These are phyloP conservation scores for Euura lappo DNA, from an alignment of 1,140 invertebrate genomes.

Conservation along the genomic window DNA sequence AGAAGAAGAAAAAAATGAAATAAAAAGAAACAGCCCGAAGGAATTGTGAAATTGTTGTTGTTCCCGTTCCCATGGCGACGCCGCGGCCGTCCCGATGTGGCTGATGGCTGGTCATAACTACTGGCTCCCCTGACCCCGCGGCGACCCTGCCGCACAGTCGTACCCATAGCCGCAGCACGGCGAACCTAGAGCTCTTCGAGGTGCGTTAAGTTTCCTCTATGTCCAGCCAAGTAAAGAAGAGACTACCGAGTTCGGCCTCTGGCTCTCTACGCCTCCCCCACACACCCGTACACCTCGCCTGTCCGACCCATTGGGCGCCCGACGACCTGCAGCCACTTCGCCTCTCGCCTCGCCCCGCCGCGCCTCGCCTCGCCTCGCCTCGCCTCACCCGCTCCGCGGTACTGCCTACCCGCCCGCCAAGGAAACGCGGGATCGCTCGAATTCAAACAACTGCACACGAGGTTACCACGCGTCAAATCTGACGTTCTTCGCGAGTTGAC, in stretches of 20 bases:
- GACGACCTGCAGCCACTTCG: constrained; percentile 24
- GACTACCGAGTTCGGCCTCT: constrained; percentile 26
- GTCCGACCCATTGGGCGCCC: constrained; percentile 21
- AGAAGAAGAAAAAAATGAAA: not conserved
- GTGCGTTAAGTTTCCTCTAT: constrained; percentile 48
- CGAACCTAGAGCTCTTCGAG: constrained; percentile 15
- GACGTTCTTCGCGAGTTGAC: constrained; percentile 41
- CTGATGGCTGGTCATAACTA: constrained; percentile 48
- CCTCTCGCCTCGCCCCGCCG: not conserved
- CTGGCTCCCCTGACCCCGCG: constrained; percentile 20
- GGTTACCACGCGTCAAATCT: constrained; percentile 63
- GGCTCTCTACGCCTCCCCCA: not conserved
- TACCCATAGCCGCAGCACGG: not conserved
- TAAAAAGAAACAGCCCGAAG: constrained; percentile 14
- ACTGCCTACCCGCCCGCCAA: constrained; percentile 34
- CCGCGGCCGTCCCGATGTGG: constrained; percentile 40
- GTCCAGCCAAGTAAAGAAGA: constrained; percentile 53
- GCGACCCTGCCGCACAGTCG: not conserved
- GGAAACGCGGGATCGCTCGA: constrained; percentile 62
- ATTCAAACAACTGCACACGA: constrained; percentile 63
- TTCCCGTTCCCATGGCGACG: constrained; percentile 56
- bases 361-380: not conserved
- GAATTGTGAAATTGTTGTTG: constrained; percentile 52
- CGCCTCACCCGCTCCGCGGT: not conserved
- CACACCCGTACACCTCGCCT: constrained; percentile 6